Evolutionary conservation across 2,113 vertebrate genomes (phyloP).

Genomic region (Ellobius talpinus): DNA sequence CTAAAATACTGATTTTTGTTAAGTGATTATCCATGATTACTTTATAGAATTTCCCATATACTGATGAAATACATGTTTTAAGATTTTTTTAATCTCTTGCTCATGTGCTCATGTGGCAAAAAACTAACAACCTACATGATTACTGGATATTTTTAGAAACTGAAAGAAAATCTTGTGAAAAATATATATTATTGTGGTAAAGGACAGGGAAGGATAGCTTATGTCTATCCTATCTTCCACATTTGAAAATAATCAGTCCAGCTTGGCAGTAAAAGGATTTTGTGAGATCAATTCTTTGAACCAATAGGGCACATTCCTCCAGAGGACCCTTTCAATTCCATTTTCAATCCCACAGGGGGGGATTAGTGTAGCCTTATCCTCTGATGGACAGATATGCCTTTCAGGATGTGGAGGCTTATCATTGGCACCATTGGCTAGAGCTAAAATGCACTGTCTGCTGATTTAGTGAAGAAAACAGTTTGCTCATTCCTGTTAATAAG

Average conservation of each 20-base stretch:
- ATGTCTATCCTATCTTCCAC: neutral
- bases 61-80: neutral
- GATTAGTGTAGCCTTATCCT: slow-evolving; percentile 78
- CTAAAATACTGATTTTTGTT: neutral
- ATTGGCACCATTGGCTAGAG: slow-evolving; percentile 27
- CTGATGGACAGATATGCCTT: slow-evolving; percentile 73
- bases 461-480: slow-evolving; percentile 2
- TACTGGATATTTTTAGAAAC: neutral
- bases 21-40: neutral
- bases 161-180: neutral
- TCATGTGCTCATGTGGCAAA: neutral
- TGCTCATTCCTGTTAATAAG: neutral
- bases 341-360: slow-evolving; percentile 69
- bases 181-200: neutral
- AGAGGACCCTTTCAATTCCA: slow-evolving; percentile 71
- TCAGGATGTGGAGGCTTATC: slow-evolving; percentile 60
- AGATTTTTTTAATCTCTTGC: neutral
- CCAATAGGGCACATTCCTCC: slow-evolving; percentile 70
- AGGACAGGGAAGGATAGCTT: slow-evolving; percentile 40
- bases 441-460: slow-evolving; percentile 68
- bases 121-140: neutral
- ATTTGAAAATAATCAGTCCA: slow-evolving; percentile 81
- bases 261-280: slow-evolving; percentile 65
- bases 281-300: slow-evolving; percentile 67
- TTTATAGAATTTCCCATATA: neutral